These are phyloP conservation scores for Phrynosoma platyrhinos DNA, from an alignment of 2,113 vertebrate species.

Conservation along the genomic window DNA sequence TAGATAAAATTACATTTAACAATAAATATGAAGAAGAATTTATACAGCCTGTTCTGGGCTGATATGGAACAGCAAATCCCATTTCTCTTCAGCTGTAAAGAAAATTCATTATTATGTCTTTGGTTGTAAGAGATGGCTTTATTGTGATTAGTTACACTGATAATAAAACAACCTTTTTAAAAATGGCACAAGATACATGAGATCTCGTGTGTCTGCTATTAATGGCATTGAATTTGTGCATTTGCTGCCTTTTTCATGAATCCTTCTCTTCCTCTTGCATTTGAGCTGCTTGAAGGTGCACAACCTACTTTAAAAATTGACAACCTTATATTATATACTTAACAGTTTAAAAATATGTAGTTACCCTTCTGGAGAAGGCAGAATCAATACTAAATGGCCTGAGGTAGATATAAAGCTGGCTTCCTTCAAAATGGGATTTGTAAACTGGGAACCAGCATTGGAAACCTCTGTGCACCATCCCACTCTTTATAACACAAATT, in stretches of 20 bases:
- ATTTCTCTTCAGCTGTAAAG: slow-evolving; percentile 85
- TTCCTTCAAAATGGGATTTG: not conserved
- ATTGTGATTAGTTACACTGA: slow-evolving; percentile 81
- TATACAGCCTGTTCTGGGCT: slow-evolving; percentile 80
- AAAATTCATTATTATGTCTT: slow-evolving; percentile 87
- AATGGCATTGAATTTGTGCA: slow-evolving; percentile 68
- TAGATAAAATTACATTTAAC: slow-evolving; percentile 84
- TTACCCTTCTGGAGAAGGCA: slow-evolving; percentile 30
- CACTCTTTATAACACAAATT: not conserved
- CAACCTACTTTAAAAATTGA: slow-evolving; percentile 53
- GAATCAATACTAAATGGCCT: slow-evolving; percentile 41
- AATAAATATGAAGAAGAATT: slow-evolving; percentile 85
- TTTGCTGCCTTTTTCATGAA: slow-evolving; percentile 60
- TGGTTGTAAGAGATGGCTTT: slow-evolving; percentile 80
- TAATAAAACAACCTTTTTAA: slow-evolving; percentile 82
- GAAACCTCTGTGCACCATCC: too few relatives aligned
- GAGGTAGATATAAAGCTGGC: not conserved
- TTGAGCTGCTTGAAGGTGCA: slow-evolving; percentile 50
- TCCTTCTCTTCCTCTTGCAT: slow-evolving; percentile 46
- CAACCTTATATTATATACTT: slow-evolving; percentile 44
- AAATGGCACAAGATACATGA: slow-evolving; percentile 70
- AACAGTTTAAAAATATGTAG: slow-evolving; percentile 39
- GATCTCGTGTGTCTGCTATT: slow-evolving; percentile 68
- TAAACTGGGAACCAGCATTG: not conserved
- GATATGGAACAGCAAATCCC: slow-evolving; percentile 84